phyloP scores from a whole-genome alignment of 2,797 vertebrate species.

The Protosalanx chinensis region DNA sequence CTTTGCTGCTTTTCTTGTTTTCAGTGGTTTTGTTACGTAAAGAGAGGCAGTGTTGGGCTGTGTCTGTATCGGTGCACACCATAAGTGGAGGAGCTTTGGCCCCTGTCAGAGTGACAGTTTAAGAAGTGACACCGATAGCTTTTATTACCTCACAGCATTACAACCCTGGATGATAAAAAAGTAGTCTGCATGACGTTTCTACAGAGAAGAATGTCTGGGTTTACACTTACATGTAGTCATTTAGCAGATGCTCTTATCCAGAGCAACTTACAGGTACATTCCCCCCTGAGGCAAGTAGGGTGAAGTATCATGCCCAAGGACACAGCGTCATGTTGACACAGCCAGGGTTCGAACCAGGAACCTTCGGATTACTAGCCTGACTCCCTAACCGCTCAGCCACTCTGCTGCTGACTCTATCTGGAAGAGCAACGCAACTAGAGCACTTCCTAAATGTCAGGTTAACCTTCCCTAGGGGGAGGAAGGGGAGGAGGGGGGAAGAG shows the following conservation, averaged over 20 bases:
- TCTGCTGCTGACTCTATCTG: conserved; percentile 30
- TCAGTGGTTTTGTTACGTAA: conserved; percentile 46
- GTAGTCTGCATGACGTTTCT: conserved; percentile 65
- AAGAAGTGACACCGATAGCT: conserved; percentile 62
- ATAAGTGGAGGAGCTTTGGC: conserved; percentile 60
- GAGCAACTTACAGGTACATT: no score
- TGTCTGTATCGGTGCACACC: conserved; percentile 67
- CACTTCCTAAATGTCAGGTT: conserved; percentile 47
- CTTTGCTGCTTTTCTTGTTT: conserved; percentile 72
- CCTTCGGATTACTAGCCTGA: no score
- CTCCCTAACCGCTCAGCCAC: background rate
- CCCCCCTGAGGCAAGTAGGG: no score
- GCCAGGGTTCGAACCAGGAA: background rate
- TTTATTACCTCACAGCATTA: conserved; percentile 73
- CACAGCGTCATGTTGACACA: no score
- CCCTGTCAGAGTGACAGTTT: conserved; percentile 53
- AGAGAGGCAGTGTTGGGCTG: conserved; percentile 40
- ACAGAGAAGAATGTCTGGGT: conserved; percentile 56
- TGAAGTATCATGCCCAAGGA: no score
- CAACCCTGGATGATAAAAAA: conserved; percentile 36
- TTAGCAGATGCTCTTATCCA: conserved; percentile 14
- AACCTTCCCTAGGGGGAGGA: conserved; percentile 60
- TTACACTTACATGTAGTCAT: conserved; percentile 38
- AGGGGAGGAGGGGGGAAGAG: conserved; percentile 6
- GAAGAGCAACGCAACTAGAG: conserved; percentile 49